These are phyloP conservation scores for Trichoplusia ni DNA, from an alignment of 1,140 invertebrate genomes.

Conservation along the genomic window DNA sequence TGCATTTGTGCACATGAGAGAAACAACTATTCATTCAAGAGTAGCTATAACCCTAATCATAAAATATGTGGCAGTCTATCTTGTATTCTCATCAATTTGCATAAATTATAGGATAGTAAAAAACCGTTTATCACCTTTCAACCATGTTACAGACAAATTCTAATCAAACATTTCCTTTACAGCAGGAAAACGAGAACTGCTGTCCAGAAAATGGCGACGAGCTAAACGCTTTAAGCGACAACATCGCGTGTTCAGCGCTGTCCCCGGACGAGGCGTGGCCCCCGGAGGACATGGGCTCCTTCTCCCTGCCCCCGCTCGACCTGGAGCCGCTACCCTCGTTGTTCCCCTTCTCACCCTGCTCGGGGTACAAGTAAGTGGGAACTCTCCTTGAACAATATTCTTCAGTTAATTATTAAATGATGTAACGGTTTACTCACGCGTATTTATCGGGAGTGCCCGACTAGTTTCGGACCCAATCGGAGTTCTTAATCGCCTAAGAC, in stretches of 20 bases:
- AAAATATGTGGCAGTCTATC: no score
- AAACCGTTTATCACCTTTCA: no score
- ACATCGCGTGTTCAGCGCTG: slow-evolving; percentile 59
- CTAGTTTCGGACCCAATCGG: no score
- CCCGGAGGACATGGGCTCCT: slow-evolving; percentile 90
- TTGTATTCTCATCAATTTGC: no score
- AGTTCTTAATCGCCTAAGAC: no score
- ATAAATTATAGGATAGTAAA: no score
- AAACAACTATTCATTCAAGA: no score
- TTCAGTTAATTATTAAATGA: no score
- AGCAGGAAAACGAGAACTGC: slow-evolving; percentile 72
- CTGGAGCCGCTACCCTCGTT: slow-evolving; percentile 88
- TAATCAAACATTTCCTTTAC: slow-evolving; percentile 14
- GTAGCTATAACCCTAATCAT: no score
- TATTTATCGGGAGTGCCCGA: no score
- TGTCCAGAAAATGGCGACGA: slow-evolving; percentile 73
- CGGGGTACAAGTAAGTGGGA: slow-evolving; percentile 84
- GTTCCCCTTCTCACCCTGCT: slow-evolving; percentile 88
- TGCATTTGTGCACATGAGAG: no score
- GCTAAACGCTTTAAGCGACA: slow-evolving; percentile 58
- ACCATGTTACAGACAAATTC: neutral
- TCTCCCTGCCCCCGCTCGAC: slow-evolving; percentile 88
- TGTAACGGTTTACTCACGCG: no score
- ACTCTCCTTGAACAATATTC: neutral
- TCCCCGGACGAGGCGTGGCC: slow-evolving; percentile 59